Percentiles rank a stretch among this genome's conserved stretches.
These are phyloP conservation scores for Uromys caudimaculatus DNA, from an alignment of 2,797 vertebrate species.

Conservation along the genomic window DNA sequence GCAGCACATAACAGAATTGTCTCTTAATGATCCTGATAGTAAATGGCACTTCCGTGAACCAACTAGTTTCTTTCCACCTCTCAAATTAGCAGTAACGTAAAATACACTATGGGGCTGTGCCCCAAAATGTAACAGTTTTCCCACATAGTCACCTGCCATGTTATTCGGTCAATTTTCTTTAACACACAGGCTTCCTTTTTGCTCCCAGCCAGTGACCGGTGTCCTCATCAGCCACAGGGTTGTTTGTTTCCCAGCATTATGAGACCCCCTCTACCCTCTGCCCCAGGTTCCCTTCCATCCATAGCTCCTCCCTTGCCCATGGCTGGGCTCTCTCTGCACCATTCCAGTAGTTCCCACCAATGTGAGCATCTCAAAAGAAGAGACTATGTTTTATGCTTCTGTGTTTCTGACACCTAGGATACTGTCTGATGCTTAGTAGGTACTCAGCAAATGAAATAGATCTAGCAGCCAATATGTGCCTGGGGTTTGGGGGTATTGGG, in stretches of 20 bases:
- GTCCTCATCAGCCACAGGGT: rapidly evolving
- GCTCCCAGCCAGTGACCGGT: neutral
- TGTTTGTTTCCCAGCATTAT: neutral
- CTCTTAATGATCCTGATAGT: conserved; percentile 44
- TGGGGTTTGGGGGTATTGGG: too few relatives aligned
- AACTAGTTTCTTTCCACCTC: conserved; percentile 3
- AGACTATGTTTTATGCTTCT: neutral
- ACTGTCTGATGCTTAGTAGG: neutral
- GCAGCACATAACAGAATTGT: neutral
- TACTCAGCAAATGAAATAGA: neutral
- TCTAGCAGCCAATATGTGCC: neutral
- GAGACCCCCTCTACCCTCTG: neutral
- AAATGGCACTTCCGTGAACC: neutral
- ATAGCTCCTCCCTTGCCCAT: neutral
- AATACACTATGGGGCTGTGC: neutral
- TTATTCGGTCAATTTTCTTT: neutral
- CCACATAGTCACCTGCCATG: neutral
- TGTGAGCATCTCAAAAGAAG: neutral
- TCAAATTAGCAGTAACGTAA: conserved; percentile 5
- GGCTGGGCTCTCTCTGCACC: neutral
- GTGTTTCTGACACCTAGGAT: neutral
- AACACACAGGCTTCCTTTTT: neutral
- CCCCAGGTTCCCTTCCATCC: neutral
- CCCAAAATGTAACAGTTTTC: neutral
- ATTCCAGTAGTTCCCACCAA: neutral